Base-by-base conservation (phyloP, 2,113 vertebrate species). In the Pimephales promelas region DNA sequence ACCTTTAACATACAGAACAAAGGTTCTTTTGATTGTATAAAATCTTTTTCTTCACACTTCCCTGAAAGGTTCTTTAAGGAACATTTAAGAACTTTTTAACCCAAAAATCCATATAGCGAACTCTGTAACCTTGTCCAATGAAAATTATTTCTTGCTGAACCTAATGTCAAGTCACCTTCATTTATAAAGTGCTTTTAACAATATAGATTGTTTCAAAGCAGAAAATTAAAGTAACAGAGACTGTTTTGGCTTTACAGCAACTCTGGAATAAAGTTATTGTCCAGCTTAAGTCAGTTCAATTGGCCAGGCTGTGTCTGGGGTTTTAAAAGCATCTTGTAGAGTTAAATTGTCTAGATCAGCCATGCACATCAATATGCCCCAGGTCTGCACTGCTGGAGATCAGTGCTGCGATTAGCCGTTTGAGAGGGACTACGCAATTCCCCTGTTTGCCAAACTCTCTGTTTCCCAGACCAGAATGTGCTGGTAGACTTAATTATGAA, bases 291-390 rank as follows among this genome's bases (percentile, higher is more conserved):
- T 40, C 9, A 10, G 40, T 61, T 28, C 40, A 85, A 70, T 79
- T 61, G 75, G 1, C 74, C 26, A 8, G 36, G 20, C 24, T 16
- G 11, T 16, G 40, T 64, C 64, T 18, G 36, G 45, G 74, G 57
- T 34, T 24, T 61, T 68, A 3, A 64, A 79, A 54, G 72, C 22
- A 79, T 83, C 45, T 59, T 45, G 10, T 79, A 66, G 59, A 31
- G 70, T 92, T 90, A 93, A 92, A 94, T 94, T 93, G 92, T 92
- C 89, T 85, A 85, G 92, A 91, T 93, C 92, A 92, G 88, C 90
- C 89, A 89, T 91, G 92, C 92, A 89, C 86, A 92, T 91, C 89
- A 24, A 20, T 83, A 71, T 91, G 89, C 91, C 90, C 34, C 74
- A 89, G 90, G 89, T 90, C 90, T 88, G 86, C 91, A 90, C 91